Percentiles rank a stretch among this genome's conserved stretches.
Conservation (phyloP, 2,888 invertebrate species). For the Synanthedon formicaeformis region DNA sequence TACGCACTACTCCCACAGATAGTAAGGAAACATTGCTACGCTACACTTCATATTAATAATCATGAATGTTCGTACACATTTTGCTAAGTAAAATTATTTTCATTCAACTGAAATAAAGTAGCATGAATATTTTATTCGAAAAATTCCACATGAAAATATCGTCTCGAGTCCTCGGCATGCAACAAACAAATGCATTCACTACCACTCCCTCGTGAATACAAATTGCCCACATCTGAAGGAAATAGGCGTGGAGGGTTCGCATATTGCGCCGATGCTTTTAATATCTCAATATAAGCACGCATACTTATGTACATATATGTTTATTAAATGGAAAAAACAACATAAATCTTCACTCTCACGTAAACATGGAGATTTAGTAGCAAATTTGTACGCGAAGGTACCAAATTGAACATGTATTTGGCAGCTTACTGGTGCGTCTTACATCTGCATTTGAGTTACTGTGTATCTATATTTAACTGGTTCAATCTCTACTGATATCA, state of each 20-base stretch:
- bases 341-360: neutral
- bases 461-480: no score
- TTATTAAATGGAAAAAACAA: constrained; percentile 11
- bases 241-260: constrained; percentile 24
- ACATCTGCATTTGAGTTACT: no score
- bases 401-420: no score
- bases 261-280: constrained; percentile 39
- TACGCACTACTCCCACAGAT: no score
- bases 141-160: neutral
- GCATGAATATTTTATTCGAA: neutral
- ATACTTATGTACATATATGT: constrained; percentile 10
- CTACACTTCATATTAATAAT: no score
- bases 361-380: no score
- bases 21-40: no score
- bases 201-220: constrained; percentile 41
- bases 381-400: no score
- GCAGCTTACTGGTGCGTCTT: no score
- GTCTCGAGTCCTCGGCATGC: constrained; percentile 3
- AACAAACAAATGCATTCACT: constrained; percentile 36
- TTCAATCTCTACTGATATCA: no score
- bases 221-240: constrained; percentile 31
- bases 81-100: no score
- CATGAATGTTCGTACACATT: no score
- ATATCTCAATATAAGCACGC: constrained; percentile 36
- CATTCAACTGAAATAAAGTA: neutral